Conservation (phyloP, 2,113 vertebrate species). For the Nannobrachium achirus region DNA sequence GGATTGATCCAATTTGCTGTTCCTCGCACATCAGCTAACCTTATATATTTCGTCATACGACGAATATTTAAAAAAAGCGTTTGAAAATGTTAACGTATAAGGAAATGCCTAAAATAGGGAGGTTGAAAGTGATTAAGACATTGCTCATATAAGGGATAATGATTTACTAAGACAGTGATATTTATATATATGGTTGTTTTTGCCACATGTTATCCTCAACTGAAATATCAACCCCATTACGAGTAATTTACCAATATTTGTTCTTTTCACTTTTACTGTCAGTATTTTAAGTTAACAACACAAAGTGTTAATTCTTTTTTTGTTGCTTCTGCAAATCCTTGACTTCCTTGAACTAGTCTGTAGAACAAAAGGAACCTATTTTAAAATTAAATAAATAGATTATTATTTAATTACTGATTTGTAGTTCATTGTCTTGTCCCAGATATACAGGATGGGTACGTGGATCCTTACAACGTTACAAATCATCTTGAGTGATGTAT, state of each 20-base stretch:
- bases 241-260: conserved; percentile 50
- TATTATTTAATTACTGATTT: conserved; percentile 89
- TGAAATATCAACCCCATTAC: conserved; percentile 49
- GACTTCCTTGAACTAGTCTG: conserved; percentile 92
- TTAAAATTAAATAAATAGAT: conserved; percentile 96
- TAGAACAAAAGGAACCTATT: conserved; percentile 98
- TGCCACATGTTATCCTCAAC: conserved; percentile 52
- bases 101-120: too few species aligned
- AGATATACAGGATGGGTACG: not conserved
- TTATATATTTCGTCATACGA: too few species aligned
- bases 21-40: conserved; percentile 9
- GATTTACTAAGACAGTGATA: conserved; percentile 38
- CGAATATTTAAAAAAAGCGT: too few species aligned
- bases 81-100: too few species aligned
- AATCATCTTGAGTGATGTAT: too few species aligned
- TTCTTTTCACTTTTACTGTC: conserved; percentile 71
- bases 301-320: conserved; percentile 83
- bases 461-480: too few species aligned
- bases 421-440: conserved; percentile 33
- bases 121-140: conserved; percentile 14
- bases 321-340: conserved; percentile 87
- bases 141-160: conserved; percentile 28
- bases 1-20: conserved; percentile 18
- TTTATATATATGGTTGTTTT: conserved; percentile 51
- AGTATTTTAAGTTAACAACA: conserved; percentile 92